These are phyloP conservation scores for Steinernema khuongi DNA, from an alignment of 1,140 invertebrate genomes.

Conservation along the genomic window DNA sequence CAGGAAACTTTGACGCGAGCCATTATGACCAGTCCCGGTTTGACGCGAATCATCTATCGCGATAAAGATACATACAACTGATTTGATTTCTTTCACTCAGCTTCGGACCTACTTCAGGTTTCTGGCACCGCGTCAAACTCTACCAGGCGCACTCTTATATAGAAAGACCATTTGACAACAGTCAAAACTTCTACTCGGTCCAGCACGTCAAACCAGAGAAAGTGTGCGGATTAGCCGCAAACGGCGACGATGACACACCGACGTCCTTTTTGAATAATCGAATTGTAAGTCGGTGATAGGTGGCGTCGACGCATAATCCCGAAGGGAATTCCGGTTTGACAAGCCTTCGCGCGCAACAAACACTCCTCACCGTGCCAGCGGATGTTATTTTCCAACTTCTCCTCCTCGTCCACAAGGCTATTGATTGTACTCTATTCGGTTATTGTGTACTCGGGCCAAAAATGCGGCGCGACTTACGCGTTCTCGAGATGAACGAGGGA, in stretches of 20 bases:
- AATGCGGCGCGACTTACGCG: conserved; percentile 1
- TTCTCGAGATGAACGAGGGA: conserved; percentile 7
- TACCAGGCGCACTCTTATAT: too few relatives aligned
- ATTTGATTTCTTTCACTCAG: too few relatives aligned
- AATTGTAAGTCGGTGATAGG: background rate
- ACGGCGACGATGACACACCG: background rate
- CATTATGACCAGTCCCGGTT: too few relatives aligned
- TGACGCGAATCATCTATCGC: too few relatives aligned
- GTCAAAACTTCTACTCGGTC: background rate
- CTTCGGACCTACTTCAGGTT: too few relatives aligned
- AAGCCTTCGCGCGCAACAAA: background rate
- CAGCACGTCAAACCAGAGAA: background rate
- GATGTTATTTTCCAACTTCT: conserved; percentile 10
- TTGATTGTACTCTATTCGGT: background rate
- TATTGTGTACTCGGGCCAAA: background rate
- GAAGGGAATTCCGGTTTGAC: conserved; percentile 8
- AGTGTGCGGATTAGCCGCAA: too few relatives aligned
- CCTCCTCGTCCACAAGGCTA: background rate
- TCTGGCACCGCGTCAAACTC: too few relatives aligned
- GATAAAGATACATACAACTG: too few relatives aligned
- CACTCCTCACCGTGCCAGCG: background rate
- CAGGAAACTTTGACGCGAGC: too few relatives aligned
- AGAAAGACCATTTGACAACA: too few relatives aligned
- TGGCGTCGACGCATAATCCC: background rate
- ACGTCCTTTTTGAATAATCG: background rate